Percentiles rank a stretch among this genome's conserved stretches.
Conservation (phyloP, 2,113 vertebrate species). For the Sylvietta virens region DNA sequence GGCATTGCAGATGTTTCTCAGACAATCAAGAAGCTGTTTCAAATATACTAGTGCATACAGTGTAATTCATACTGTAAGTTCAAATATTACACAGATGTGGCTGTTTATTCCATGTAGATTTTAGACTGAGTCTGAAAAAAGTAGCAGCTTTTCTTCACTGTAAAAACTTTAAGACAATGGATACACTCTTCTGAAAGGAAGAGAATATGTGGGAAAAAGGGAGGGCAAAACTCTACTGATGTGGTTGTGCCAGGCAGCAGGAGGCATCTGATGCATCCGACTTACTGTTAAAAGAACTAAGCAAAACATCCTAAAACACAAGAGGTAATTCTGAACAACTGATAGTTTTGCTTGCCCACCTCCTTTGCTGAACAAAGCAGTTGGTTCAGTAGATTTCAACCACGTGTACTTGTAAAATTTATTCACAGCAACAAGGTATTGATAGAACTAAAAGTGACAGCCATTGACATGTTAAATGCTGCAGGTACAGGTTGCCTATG, state of each 20-base stretch:
- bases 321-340: neutral
- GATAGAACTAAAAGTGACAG: neutral
- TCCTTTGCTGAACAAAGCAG: neutral
- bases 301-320: neutral
- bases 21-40: neutral
- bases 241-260: neutral
- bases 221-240: neutral
- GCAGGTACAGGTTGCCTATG: neutral
- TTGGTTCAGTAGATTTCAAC: neutral
- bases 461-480: neutral
- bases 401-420: neutral
- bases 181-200: neutral
- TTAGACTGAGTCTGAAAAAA: neutral
- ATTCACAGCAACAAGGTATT: rapidly evolving
- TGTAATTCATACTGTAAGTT: neutral
- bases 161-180: neutral
- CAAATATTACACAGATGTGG: neutral
- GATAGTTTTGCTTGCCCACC: neutral
- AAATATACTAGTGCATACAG: neutral
- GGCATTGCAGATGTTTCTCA: neutral
- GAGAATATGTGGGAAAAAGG: neutral
- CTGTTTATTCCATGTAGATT: neutral
- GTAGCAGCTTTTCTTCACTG: neutral
- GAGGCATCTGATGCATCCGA: neutral
- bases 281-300: neutral